These are phyloP conservation scores for Sepiola atlantica DNA, from an alignment of 2,888 invertebrate species.

Conservation along the genomic window DNA sequence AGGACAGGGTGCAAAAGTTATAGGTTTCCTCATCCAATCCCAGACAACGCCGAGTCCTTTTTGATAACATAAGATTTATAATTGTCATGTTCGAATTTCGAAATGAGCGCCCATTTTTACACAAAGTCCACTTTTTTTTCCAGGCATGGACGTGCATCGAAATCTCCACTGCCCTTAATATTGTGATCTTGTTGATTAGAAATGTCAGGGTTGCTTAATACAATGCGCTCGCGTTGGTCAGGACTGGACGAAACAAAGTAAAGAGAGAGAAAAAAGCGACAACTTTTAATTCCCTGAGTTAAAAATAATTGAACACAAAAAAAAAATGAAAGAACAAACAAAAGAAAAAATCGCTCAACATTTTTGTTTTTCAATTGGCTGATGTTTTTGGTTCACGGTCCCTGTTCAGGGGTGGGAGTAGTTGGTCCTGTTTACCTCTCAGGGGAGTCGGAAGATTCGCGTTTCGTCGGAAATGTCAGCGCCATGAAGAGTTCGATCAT, in stretches of 20 bases:
- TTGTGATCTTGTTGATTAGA: not conserved
- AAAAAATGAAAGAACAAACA: not conserved
- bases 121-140: not conserved
- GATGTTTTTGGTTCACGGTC: not conserved
- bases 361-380: not conserved
- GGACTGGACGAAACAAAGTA: not conserved
- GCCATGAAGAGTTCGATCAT: not conserved
- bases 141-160: conserved; percentile 12
- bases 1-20: too few relatives aligned
- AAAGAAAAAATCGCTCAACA: not conserved
- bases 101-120: not conserved
- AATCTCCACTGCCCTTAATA: not conserved
- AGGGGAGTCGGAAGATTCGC: conserved; percentile 1
- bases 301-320: not conserved
- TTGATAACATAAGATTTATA: too few relatives aligned
- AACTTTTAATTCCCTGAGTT: not conserved
- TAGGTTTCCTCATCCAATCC: too few relatives aligned
- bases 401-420: not conserved
- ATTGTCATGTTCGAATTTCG: not conserved
- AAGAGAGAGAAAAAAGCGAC: not conserved
- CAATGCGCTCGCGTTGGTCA: not conserved
- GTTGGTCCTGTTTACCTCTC: not conserved
- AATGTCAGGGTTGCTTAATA: conserved; percentile 23
- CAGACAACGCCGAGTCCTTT: too few relatives aligned
- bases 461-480: conserved; percentile 33